Percentiles rank a stretch among this genome's conserved stretches.
phyloP scores from a whole-genome alignment of 2,797 vertebrate genomes.

The Borostomias antarcticus region DNA sequence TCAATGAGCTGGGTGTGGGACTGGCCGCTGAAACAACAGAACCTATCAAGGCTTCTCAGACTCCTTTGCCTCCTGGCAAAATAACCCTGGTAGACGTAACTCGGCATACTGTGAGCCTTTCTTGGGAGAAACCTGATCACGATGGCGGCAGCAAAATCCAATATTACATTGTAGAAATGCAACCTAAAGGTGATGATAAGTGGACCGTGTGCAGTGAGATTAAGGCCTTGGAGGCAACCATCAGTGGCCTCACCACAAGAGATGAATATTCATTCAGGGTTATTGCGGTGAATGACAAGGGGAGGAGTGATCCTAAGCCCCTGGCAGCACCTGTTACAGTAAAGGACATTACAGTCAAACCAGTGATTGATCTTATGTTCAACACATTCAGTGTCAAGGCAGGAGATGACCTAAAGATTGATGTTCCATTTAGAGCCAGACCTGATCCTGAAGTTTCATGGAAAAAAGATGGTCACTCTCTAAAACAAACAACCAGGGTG shows the following conservation, averaged over 20 bases:
- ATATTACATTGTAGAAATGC: conserved; percentile 93
- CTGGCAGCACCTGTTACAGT: conserved; percentile 85
- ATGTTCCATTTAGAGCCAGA: conserved; percentile 87
- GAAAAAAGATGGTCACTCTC: conserved; percentile 87
- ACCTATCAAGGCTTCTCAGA: conserved; percentile 90
- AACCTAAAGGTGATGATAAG: conserved; percentile 86
- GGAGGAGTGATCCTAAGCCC: conserved; percentile 91
- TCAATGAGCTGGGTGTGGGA: conserved; percentile 93
- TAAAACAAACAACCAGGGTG: conserved; percentile 93
- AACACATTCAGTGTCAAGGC: conserved; percentile 90
- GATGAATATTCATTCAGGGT: conserved; percentile 94
- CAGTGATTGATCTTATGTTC: conserved; percentile 85
- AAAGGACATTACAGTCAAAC: conserved; percentile 86
- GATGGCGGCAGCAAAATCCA: conserved; percentile 98
- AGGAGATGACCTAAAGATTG: conserved; percentile 92
- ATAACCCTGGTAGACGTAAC: conserved; percentile 88
- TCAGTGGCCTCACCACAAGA: conserved; percentile 85
- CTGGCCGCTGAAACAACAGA: conserved; percentile 87
- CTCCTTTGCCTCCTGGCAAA: conserved; percentile 89
- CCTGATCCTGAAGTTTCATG: conserved; percentile 85
- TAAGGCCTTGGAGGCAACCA: conserved; percentile 83
- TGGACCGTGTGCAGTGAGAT: conserved; percentile 90
- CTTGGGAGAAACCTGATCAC: conserved; percentile 95
- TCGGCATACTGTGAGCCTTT: conserved; percentile 82
- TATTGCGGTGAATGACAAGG: conserved; percentile 93